phyloP scores from a whole-genome alignment of 2,113 vertebrate genomes.

The Euleptes europaea region DNA sequence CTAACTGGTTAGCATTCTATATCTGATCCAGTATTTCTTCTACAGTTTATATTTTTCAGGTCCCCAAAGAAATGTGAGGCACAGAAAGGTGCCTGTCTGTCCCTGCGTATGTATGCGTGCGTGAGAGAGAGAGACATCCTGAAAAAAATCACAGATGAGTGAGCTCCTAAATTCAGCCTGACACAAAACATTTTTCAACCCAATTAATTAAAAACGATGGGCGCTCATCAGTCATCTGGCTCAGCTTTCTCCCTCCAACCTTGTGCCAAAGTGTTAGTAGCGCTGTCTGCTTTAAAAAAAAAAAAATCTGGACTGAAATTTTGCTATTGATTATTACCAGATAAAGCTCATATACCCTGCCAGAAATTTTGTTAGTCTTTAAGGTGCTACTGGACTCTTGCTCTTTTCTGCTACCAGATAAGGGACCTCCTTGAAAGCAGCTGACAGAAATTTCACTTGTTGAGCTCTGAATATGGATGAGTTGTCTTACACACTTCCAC shows the following conservation, averaged over 20 bases:
- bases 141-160: constrained; percentile 54
- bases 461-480: neutral
- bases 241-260: constrained; percentile 51
- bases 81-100: constrained; percentile 24
- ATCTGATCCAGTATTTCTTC: neutral
- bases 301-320: constrained; percentile 67
- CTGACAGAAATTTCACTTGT: too few relatives aligned
- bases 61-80: constrained; percentile 50
- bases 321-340: constrained; percentile 56
- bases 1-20: neutral
- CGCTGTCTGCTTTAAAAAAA: constrained; percentile 49
- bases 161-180: constrained; percentile 56
- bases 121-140: constrained; percentile 26
- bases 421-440: too few relatives aligned
- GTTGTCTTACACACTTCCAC: fast-evolving
- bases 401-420: too few relatives aligned
- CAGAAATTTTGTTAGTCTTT: constrained; percentile 58
- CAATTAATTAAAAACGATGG: constrained; percentile 73
- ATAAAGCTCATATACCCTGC: constrained; percentile 52
- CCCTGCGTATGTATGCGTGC: constrained; percentile 30
- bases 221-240: constrained; percentile 69
- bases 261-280: constrained; percentile 70
- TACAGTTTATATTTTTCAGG: neutral
- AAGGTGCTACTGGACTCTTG: too few relatives aligned
- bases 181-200: constrained; percentile 67